Conservation (phyloP, 2,888 invertebrate species). For the Mythimna lalbum region DNA sequence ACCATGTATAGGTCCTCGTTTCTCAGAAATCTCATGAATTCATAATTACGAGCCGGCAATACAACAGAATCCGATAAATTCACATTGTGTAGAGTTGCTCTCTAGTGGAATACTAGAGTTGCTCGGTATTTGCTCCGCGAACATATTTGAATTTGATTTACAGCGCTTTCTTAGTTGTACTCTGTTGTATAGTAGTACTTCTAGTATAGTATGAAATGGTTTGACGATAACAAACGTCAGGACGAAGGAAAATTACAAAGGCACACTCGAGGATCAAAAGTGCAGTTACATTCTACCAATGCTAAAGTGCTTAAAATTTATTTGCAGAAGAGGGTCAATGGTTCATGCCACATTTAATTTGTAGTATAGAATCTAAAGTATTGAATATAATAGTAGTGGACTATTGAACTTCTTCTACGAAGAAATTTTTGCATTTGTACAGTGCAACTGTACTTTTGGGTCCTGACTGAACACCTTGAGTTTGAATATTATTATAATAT, state of each 20-base stretch:
- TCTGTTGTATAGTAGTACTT: slow-evolving; percentile 15
- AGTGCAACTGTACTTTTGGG: too few relatives aligned
- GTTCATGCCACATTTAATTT: too few relatives aligned
- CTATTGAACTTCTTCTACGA: too few relatives aligned
- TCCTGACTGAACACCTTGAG: too few relatives aligned
- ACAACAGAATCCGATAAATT: slow-evolving; percentile 32
- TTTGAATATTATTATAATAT: too few relatives aligned
- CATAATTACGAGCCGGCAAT: slow-evolving; percentile 18
- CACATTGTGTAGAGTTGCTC: slow-evolving; percentile 36
- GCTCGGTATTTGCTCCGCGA: slow-evolving; percentile 16
- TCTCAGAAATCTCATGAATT: slow-evolving; percentile 13
- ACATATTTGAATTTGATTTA: slow-evolving; percentile 40
- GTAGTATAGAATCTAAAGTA: too few relatives aligned
- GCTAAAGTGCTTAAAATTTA: too few relatives aligned
- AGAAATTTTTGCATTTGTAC: too few relatives aligned
- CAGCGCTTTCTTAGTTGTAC: slow-evolving; percentile 26
- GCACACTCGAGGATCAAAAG: too few relatives aligned
- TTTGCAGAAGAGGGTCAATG: too few relatives aligned
- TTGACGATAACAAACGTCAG: not conserved
- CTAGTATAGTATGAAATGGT: not conserved
- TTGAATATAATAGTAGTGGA: too few relatives aligned
- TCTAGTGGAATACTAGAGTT: slow-evolving; percentile 37
- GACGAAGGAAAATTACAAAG: not conserved
- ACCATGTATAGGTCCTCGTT: not conserved
- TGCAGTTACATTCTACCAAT: too few relatives aligned